Base-by-base conservation (phyloP, 2,113 vertebrate genomes). In the Misgurnus mizolepis region DNA sequence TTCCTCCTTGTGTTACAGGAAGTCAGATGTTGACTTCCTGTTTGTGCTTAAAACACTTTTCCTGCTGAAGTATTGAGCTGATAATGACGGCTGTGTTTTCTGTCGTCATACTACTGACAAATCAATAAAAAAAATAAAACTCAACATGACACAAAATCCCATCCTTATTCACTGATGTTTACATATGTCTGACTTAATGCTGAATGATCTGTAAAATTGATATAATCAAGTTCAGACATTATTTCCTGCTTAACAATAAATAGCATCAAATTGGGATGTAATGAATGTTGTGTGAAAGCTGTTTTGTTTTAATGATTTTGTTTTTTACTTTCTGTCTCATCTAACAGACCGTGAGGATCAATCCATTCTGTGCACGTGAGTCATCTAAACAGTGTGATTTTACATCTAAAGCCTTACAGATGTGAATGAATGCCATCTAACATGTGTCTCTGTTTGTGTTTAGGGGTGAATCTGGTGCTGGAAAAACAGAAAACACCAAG, bases 361-460 rank as follows among this genome's bases (percentile, higher is more conserved):
- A 89, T 97, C 98, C 86, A 99, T 99, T 85, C 92, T 99, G 85
- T 99, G 98, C 98, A 99, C 98, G 98, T 99, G 92, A 97, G 98
- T 98, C 84, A 86, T 12, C 3, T 22, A 18, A 12, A 43, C 62
- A 60, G 34, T 6, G 47, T 18, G 18, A 0, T 11, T 41, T 7
- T 5, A 34, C 18, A 14, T 1, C 12, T 15, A 11, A 11, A 7
- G 5, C 1, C 7, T 62, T 17, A 39, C n/a, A 9, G 17, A 10
- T 58, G 15, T 66, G 22, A 61, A 15, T 49, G n/a, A 40, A 34
- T 34, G 27, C 27, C 18, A 5, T 43, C 7, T 67, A 0, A 9
- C 15, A 22, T 64, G 8, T 50, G 43, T 43, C 4, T 58, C 3
- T 60, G 18, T 78, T 11, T 71, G 12, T 77, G 43, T 64, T 39